Base-by-base conservation (phyloP, 2,888 invertebrate genomes). In the Abrostola tripartita region DNA sequence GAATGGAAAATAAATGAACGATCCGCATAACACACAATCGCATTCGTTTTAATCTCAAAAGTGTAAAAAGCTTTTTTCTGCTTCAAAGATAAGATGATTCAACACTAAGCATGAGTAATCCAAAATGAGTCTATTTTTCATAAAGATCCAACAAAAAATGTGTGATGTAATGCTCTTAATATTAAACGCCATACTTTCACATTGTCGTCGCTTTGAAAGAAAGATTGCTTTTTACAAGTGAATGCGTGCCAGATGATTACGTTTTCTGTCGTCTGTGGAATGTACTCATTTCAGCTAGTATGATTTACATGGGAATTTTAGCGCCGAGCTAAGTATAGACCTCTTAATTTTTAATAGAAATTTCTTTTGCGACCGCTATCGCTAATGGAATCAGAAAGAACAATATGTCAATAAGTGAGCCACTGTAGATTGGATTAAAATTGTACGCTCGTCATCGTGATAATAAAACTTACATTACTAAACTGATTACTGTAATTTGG, bases 241-340 rank as follows among this genome's bases (percentile, higher is more conserved):
- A 85, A 81, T 83, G 83, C 81, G 68, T 76, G 76, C 83, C 92
- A 90, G 85, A 88, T 91, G 92, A 90, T 87, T 83, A 84, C 83
- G 81, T 85, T 88, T 82, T 80, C 83, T 89, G 90, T 91, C 90
- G 81, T 79, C 90, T 74, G 74, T 64, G 80, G 71, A 75, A 78
- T 61, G 77, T 77, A 76, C 82, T 74, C 76, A 68, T 76, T 81
- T 79, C 75, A 72, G 69, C 74, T 76, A 70, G 79, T 71, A 75
- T 85, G 88, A 89, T 89, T 88, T 87, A 88, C 87, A 85, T 89
- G 90, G 81, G 87, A 88, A 78, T 71, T 79, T 77, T 80, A 76
- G 53, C 62, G 49, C 40, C 14, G 35, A 62, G 42, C 54, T 61
- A 62, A 52, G 56, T 55, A 65, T 57, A 59, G 12, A 54, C 36